Percentiles rank a stretch among this genome's conserved stretches.
Evolutionary conservation across 1,140 invertebrate genomes (phyloP).

Genomic region (Leptinotarsa defecta): DNA sequence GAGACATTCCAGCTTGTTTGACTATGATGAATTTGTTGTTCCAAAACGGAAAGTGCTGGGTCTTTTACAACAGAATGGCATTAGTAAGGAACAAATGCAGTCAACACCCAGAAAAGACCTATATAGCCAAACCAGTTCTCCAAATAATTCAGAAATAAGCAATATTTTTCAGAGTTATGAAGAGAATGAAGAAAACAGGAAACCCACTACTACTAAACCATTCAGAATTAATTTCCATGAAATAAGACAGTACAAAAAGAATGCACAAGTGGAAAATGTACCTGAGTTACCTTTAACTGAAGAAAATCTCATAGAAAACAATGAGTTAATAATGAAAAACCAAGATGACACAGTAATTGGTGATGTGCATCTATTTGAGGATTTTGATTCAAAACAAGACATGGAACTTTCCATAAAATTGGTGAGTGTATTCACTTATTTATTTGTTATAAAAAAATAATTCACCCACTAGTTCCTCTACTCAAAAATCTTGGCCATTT

Average conservation of each 20-base stretch:
- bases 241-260: background rate
- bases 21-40: conserved; percentile 10
- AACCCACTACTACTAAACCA: background rate
- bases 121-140: background rate
- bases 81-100: background rate
- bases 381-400: background rate
- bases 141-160: background rate
- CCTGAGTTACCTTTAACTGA: background rate
- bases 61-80: background rate
- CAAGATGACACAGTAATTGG: background rate
- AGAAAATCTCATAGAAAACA: background rate
- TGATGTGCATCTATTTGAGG: conserved; percentile 15
- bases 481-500: no score
- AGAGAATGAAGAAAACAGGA: background rate
- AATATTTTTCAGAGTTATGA: background rate
- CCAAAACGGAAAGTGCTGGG: background rate
- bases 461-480: background rate
- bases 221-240: background rate
- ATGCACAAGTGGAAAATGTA: background rate
- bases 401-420: conserved; percentile 1
- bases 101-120: conserved; percentile 5
- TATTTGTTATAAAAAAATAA: background rate
- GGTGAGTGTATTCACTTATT: background rate
- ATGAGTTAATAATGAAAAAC: background rate
- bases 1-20: background rate